These are phyloP conservation scores for Eupithecia insigniata DNA, from an alignment of 2,888 invertebrate species.

Conservation along the genomic window DNA sequence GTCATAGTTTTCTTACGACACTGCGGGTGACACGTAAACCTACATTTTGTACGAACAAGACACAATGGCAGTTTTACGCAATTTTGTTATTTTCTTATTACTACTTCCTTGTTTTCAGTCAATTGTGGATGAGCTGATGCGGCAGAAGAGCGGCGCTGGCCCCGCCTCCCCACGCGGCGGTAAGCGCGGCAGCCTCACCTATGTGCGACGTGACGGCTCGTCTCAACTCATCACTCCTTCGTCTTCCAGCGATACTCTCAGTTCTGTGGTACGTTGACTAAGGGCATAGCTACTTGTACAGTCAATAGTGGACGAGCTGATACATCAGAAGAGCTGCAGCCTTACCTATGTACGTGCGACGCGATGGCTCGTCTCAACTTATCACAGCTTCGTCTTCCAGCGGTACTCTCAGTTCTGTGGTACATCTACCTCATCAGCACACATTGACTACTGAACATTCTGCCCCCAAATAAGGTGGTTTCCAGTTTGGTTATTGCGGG, in stretches of 20 bases:
- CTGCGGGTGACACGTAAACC: too few species aligned
- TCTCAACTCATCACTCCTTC: slow-evolving; percentile 86
- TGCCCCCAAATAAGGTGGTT: too few species aligned
- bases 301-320: too few species aligned
- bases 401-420: slow-evolving; percentile 77
- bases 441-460: too few species aligned
- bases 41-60: background rate
- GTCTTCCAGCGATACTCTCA: slow-evolving; percentile 80
- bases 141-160: slow-evolving; percentile 87
- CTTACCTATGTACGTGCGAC: slow-evolving; percentile 84
- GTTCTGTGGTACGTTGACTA: slow-evolving; percentile 67
- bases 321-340: too few species aligned
- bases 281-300: too few species aligned
- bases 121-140: slow-evolving; percentile 96
- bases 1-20: too few species aligned
- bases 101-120: slow-evolving; percentile 83
- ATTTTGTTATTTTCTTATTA: too few species aligned
- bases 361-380: slow-evolving; percentile 89
- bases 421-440: too few species aligned
- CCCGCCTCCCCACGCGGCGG: slow-evolving; percentile 76
- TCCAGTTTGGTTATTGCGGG: too few species aligned
- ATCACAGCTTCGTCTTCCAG: slow-evolving; percentile 83
- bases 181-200: slow-evolving; percentile 86
- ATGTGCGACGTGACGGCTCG: slow-evolving; percentile 90
- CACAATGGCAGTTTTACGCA: background rate